Conservation (phyloP, 37 sponge, comb jelly and placozoan species). For the Diacarnus erythraeanus region DNA sequence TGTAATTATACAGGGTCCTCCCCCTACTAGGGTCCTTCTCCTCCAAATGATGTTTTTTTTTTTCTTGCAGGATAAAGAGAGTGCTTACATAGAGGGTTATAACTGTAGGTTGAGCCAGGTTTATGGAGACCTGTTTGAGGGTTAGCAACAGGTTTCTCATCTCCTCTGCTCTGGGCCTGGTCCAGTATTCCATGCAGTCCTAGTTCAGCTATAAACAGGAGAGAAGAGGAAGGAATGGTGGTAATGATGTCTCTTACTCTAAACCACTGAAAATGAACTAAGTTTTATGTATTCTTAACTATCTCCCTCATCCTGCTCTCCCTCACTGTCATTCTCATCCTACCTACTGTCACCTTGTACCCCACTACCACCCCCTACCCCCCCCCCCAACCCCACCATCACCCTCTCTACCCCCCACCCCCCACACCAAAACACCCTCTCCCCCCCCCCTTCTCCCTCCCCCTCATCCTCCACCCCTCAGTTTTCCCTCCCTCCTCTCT, state of each 20-base stretch:
- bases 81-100: neutral
- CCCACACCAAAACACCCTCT: neutral
- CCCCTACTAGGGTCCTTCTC: too few relatives aligned
- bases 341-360: neutral
- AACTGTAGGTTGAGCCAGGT: neutral
- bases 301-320: neutral
- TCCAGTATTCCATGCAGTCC: constrained; percentile 51
- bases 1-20: too few relatives aligned
- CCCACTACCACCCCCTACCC: neutral
- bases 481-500: neutral
- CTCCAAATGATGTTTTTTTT: too few relatives aligned
- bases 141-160: constrained; percentile 26
- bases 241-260: too few relatives aligned
- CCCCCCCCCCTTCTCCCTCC: neutral
- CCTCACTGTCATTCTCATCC: neutral
- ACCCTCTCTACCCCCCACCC: neutral
- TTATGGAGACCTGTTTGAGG: constrained; percentile 18
- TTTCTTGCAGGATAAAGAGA: too few relatives aligned
- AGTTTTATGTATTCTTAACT: too few relatives aligned
- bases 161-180: constrained; percentile 64
- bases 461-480: neutral
- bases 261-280: too few relatives aligned
- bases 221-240: neutral
- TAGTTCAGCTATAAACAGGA: constrained; percentile 30
- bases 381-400: neutral